Percentiles rank a stretch among this genome's conserved stretches.
Conservation (phyloP, 2,888 invertebrate species). For the Megastigmus dorsalis region DNA sequence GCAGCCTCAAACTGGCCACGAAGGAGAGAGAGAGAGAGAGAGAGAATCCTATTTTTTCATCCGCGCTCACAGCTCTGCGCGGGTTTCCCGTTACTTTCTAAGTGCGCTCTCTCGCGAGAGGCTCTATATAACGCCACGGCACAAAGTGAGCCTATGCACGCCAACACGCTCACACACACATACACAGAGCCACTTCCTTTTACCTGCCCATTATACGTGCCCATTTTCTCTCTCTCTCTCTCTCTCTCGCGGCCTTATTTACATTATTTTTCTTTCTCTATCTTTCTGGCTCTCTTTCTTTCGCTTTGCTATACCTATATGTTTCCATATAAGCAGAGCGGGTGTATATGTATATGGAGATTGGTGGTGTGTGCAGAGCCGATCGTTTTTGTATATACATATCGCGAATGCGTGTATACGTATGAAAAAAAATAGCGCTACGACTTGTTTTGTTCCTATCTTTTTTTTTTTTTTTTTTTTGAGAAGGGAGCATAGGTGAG, state of each 20-base stretch:
- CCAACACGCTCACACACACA: background rate
- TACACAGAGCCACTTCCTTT: slow-evolving; percentile 14
- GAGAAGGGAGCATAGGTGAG: background rate
- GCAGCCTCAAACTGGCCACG: no score
- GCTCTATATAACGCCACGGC: no score
- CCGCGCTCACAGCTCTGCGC: background rate
- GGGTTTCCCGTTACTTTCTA: slow-evolving; percentile 51
- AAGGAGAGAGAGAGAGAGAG: background rate
- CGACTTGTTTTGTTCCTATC: no score
- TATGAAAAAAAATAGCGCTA: no score
- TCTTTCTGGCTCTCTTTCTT: background rate
- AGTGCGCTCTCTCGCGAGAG: no score
- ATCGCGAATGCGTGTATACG: no score
- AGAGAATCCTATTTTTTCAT: slow-evolving; percentile 27
- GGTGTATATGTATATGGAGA: no score
- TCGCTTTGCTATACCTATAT: no score
- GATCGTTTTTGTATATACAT: no score
- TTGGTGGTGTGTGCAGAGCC: no score
- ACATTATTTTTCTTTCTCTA: slow-evolving; percentile 9
- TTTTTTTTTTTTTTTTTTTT: background rate
- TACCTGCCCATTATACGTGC: slow-evolving; percentile 18
- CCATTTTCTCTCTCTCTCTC: slow-evolving; percentile 26
- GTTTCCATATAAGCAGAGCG: no score
- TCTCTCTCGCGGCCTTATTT: slow-evolving; percentile 25
- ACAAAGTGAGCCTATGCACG: background rate